Percentiles rank a stretch among this genome's conserved stretches.
Evolutionary conservation across 2,797 vertebrate species (phyloP).

Genomic region (Melanotaenia maccullochi): DNA sequence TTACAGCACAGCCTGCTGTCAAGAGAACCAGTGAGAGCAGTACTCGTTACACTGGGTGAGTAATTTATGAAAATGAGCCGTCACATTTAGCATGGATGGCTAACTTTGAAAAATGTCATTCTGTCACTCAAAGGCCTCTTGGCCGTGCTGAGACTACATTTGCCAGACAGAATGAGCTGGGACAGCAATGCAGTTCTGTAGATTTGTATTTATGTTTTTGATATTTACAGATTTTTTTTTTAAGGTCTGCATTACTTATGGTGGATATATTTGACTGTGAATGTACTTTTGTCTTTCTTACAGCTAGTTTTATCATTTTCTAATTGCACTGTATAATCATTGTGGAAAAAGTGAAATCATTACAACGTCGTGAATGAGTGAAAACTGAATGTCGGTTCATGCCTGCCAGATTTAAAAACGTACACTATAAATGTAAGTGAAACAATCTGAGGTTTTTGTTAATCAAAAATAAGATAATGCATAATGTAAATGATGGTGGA

Average conservation of each 20-base stretch:
- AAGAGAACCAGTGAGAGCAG: constrained; percentile 44
- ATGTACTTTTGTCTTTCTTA: constrained; percentile 67
- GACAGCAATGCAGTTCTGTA: constrained; percentile 39
- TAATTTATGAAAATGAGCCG: constrained; percentile 65
- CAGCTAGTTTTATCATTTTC: constrained; percentile 59
- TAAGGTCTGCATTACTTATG: constrained; percentile 52
- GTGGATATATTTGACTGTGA: constrained; percentile 74
- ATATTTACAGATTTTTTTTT: constrained; percentile 50
- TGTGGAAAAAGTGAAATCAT: constrained; percentile 66
- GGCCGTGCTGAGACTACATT: constrained; percentile 32
- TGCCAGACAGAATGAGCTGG: constrained; percentile 29
- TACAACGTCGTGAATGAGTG: constrained; percentile 62
- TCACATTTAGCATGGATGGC: constrained; percentile 57
- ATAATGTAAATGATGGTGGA: constrained; percentile 78
- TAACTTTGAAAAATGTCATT: constrained; percentile 41
- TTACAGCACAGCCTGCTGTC: constrained; percentile 39
- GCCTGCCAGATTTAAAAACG: constrained; percentile 74
- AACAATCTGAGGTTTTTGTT: constrained; percentile 60
- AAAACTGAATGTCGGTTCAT: constrained; percentile 72
- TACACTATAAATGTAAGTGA: constrained; percentile 66
- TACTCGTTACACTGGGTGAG: constrained; percentile 55
- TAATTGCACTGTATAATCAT: constrained; percentile 70
- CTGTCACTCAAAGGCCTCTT: constrained; percentile 51
- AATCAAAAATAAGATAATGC: constrained; percentile 57
- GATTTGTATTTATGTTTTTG: constrained; percentile 55